Evolutionary conservation across 2,113 vertebrate genomes (phyloP).

Genomic region (Limnothrissa miodon): DNA sequence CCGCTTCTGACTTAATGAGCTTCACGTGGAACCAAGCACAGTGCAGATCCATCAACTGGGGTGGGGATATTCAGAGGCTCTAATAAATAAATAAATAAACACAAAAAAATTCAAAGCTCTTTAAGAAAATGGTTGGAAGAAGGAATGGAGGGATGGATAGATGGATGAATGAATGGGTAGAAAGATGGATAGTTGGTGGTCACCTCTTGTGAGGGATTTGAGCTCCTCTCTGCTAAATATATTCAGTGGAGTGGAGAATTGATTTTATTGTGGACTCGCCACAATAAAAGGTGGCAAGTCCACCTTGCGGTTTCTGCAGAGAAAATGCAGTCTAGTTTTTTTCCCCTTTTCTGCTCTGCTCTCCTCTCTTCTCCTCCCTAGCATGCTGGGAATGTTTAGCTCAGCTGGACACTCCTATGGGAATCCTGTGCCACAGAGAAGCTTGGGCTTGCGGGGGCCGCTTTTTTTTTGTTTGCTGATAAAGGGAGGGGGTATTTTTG

Average conservation of each 20-base stretch:
- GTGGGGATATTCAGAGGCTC: too few relatives aligned
- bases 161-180: slow-evolving; percentile 20
- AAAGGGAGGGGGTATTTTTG: slow-evolving; percentile 10
- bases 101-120: too few relatives aligned
- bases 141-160: background rate
- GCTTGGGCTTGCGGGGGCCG: slow-evolving; percentile 14
- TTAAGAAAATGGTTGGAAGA: background rate
- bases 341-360: background rate
- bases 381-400: slow-evolving; percentile 34
- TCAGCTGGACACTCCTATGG: slow-evolving; percentile 32
- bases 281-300: too few relatives aligned
- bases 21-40: background rate
- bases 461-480: background rate
- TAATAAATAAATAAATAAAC: too few relatives aligned
- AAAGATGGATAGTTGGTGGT: background rate
- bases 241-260: slow-evolving; percentile 29
- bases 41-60: background rate
- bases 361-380: background rate
- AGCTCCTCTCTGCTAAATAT: slow-evolving; percentile 36
- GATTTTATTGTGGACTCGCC: too few relatives aligned
- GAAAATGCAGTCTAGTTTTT: too few relatives aligned
- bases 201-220: slow-evolving; percentile 5
- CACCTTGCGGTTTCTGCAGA: too few relatives aligned
- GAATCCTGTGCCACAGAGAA: slow-evolving; percentile 9
- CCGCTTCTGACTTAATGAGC: slow-evolving; percentile 13